These are phyloP conservation scores for Lacerta bilineata DNA, from an alignment of 2,797 vertebrate genomes.

Conservation along the genomic window DNA sequence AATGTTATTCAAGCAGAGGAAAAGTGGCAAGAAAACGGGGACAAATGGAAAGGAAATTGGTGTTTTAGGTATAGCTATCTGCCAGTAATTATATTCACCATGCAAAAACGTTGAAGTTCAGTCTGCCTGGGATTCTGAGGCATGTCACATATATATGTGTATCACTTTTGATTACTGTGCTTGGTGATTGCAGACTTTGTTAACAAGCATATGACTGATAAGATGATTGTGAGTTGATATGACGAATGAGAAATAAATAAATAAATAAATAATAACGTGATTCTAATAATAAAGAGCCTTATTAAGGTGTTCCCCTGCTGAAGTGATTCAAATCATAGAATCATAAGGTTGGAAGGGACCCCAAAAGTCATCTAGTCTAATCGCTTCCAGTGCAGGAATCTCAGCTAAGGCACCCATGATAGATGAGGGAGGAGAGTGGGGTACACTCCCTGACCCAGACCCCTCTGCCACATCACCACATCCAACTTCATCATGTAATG, in stretches of 20 bases:
- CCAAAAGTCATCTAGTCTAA: no score
- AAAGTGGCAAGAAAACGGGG: neutral
- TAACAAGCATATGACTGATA: neutral
- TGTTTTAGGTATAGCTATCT: neutral
- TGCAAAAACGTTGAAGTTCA: neutral
- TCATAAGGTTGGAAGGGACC: no score
- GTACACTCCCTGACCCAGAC: no score
- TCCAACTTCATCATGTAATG: no score
- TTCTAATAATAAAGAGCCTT: no score
- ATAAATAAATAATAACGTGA: no score
- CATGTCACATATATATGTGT: neutral
- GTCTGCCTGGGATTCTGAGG: neutral
- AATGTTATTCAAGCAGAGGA: neutral
- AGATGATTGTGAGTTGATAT: neutral
- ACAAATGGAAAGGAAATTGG: neutral
- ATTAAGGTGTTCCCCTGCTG: no score
- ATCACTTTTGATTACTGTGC: neutral
- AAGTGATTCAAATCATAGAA: no score
- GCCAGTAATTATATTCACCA: neutral
- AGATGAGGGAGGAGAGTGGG: no score
- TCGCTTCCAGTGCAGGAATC: no score
- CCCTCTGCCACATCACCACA: no score
- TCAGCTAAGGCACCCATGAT: no score
- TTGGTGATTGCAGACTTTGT: neutral
- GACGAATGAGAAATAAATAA: neutral